Conservation (phyloP, 2,888 invertebrate species). For the Rhamnusium bicolor region DNA sequence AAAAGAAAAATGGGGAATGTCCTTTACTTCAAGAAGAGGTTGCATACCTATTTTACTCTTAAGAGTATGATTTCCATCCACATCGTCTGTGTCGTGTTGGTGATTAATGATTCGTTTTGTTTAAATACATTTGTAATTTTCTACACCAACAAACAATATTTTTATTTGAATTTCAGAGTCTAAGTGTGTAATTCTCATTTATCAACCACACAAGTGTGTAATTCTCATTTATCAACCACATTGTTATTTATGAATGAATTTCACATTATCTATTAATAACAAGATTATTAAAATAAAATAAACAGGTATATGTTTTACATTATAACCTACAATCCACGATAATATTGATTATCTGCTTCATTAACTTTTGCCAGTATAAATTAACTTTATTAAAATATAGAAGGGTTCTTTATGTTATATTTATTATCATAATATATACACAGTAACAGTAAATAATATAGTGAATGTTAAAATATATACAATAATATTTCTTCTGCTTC, state of each 20-base stretch:
- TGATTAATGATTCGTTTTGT: too few relatives aligned
- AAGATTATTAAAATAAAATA: conserved; percentile 25
- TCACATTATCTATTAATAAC: conserved; percentile 15
- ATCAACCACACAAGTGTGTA: neutral
- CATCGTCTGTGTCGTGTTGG: too few relatives aligned
- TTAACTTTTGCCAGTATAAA: conserved; percentile 31
- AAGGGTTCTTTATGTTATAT: conserved; percentile 20
- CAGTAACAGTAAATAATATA: conserved; percentile 7
- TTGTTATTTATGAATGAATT: conserved; percentile 23
- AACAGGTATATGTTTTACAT: conserved; percentile 26
- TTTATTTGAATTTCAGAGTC: neutral
- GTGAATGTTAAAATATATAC: neutral
- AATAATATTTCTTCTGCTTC: neutral
- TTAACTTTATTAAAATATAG: conserved; percentile 29
- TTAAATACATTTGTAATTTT: too few relatives aligned
- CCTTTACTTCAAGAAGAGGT: too few relatives aligned
- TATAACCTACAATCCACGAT: conserved; percentile 23
- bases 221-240: neutral
- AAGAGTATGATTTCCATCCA: too few relatives aligned
- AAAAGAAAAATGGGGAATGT: too few relatives aligned
- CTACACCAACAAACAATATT: too few relatives aligned
- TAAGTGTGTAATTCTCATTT: neutral
- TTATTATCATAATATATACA: conserved; percentile 9
- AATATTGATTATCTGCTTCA: conserved; percentile 32
- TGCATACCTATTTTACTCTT: too few relatives aligned